Evolutionary conservation across 2,797 vertebrate species (phyloP), one percentile per base, ranked within the genome.

Genomic region (Taenioides sp.): DNA sequence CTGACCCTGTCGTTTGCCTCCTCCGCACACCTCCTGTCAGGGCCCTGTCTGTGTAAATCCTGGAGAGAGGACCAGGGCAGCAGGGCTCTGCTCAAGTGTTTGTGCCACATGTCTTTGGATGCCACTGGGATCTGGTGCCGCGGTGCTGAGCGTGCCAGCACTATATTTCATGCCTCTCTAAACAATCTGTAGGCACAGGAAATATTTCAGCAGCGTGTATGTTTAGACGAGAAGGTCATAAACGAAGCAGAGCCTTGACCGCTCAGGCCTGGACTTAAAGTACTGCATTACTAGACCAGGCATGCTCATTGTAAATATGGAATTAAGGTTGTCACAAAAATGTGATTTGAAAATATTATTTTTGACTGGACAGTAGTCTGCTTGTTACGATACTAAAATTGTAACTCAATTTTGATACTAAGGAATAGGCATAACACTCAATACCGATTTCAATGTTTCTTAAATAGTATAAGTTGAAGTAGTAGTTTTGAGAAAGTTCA

Each of bases 221-320:
- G 88, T 91, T 90, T 88, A 84, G 84, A 82, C 79, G 86, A 84
- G 83, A 77, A 80, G 68, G 65, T 50, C 61, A 76, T 70, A 81
- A 80, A 73, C 74, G 55, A 78, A 72, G 67, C 49, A 66, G 69
- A 71, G 65, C 72, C 16, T 1, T 80, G 84, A 77, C 75, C 72
- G 75, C 64, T 77, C 80, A 75, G 72, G 70, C 49, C 62, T 49
- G 1, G 63, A 71, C 63, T 72, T 75, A 69, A 72, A 78, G 63
- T 58, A 73, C 68, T 60, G 6, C 12, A 49, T 63, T 61, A 9
- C 14, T 7, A 3, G 22, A 23, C 22, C 22, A 25, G 34, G 20
- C 61, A 20, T 61, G 27, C 17, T 34, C 16, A 34, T 17, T 5
- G 25, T 12, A 5, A 28, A 59, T 25, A 58, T 58, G 23, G 23